These are phyloP conservation scores for Megalopta genalis DNA, from an alignment of 1,140 invertebrate genomes.

Conservation along the genomic window DNA sequence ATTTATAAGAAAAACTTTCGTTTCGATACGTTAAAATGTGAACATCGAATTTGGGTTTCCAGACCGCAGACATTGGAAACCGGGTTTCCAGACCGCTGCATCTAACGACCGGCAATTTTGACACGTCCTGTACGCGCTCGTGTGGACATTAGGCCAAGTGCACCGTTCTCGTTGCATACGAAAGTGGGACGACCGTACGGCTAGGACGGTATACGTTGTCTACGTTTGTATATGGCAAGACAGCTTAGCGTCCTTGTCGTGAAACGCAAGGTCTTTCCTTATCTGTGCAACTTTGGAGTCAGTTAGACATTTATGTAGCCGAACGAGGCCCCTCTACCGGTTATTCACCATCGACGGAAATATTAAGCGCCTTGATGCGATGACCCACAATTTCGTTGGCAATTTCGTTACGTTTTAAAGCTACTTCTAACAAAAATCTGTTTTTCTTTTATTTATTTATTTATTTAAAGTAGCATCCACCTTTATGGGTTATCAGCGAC, in stretches of 20 bases:
- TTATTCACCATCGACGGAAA: conserved; percentile 35
- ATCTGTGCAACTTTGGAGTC: conserved; percentile 35
- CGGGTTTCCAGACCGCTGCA: no score
- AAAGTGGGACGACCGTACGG: conserved; percentile 54
- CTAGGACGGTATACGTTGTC: conserved; percentile 12
- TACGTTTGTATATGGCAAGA: conserved; percentile 22
- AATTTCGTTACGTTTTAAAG: no score
- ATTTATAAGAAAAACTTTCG: no score
- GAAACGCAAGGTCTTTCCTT: conserved; percentile 42
- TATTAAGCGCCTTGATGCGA: conserved; percentile 10
- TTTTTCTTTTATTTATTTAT: no score
- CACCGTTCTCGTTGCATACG: conserved; percentile 51
- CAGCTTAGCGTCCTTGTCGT: conserved; percentile 37
- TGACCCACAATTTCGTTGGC: conserved; percentile 16
- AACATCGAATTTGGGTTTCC: no score
- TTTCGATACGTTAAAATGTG: no score
- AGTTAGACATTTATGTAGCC: background rate
- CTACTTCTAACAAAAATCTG: no score
- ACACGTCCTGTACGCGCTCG: background rate
- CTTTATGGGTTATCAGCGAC: no score
- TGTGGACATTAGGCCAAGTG: conserved; percentile 33
- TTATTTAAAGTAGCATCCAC: no score
- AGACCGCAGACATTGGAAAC: no score
- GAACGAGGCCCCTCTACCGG: background rate
- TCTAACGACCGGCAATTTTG: background rate